Evolutionary conservation across 2,797 vertebrate species (phyloP), one percentile per base, ranked within the genome.

Genomic region (Neoniphon sammara): DNA sequence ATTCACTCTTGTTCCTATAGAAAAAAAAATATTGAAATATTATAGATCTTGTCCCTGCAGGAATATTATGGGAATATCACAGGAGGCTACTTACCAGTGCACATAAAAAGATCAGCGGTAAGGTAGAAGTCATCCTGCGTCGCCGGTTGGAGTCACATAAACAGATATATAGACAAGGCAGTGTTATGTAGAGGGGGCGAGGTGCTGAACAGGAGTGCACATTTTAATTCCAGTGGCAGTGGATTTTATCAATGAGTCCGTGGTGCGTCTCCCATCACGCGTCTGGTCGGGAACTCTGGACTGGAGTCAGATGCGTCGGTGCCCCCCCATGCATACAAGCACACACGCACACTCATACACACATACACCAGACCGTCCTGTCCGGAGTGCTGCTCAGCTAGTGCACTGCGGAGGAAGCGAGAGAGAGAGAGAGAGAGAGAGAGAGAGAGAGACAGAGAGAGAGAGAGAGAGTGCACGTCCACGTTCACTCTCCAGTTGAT

Each of bases 401-500:
- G 92, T 90, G 93, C 91, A 93, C 90, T 94, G 93, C 92, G 78
- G 92, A 93, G 92, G 88, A 93, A 85, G 81, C 44, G 71, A 73
- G 85, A 72, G 74, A 54, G 20, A 42, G 52, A 62, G 68, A 75
- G 73, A 53, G 50, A 23, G 20, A 10, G 55, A 60, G 55, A 62
- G 60, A 21, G 44, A 62, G 23, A 57, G 66, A 42, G 36, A 47
- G 63, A 55, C 42, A 42, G 39, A 42, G 55, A 77, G 81, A 64
- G 67, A 77, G 58, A 81, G 65, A 75, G 59, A 85, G 83, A 86
- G 65, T 74, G 74, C 76, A 78, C 58, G 72, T 57, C 47, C 77
- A 82, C 70, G 87, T 86, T 71, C 82, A 78, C 74, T 70, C 83
- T 75, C 80, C 66, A 44, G 46, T 83, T 89, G 87, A 84, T 88